phyloP scores from a whole-genome alignment of 2,888 invertebrate genomes.

The Acronicta aceris region DNA sequence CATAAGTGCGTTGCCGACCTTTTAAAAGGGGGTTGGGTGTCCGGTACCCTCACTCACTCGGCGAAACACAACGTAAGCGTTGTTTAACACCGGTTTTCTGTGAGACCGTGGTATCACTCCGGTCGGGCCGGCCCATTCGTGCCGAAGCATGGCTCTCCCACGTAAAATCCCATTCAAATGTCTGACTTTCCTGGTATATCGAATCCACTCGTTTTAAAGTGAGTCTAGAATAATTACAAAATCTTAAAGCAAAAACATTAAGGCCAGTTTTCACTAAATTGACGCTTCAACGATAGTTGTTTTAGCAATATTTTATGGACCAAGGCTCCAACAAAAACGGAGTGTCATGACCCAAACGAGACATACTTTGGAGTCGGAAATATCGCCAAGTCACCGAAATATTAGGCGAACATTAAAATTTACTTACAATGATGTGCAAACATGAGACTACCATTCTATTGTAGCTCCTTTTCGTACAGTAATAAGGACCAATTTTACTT shows the following conservation, averaged over 20 bases:
- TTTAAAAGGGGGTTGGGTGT: too few relatives aligned
- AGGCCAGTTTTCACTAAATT: conserved; percentile 15
- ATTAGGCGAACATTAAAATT: conserved; percentile 65
- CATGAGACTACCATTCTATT: conserved; percentile 43
- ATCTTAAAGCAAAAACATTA: conserved; percentile 27
- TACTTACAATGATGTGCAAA: conserved; percentile 61
- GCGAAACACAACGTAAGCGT: too few relatives aligned
- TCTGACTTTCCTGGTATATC: too few relatives aligned
- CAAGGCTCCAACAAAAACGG: conserved; percentile 45
- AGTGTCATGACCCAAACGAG: conserved; percentile 54
- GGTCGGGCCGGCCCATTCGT: too few relatives aligned
- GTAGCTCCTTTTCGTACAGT: background rate
- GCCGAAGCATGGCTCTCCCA: too few relatives aligned
- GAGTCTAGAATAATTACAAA: conserved; percentile 1
- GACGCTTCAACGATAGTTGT: conserved; percentile 23
- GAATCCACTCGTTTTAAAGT: background rate
- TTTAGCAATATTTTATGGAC: conserved; percentile 47
- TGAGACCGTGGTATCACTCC: too few relatives aligned
- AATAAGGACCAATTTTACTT: conserved; percentile 20
- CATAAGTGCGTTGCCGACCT: too few relatives aligned
- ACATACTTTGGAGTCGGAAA: conserved; percentile 45
- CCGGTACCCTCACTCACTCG: too few relatives aligned
- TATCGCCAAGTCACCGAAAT: conserved; percentile 60
- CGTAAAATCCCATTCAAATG: too few relatives aligned
- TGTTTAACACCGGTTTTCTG: too few relatives aligned